Evolutionary conservation across 1,140 invertebrate species (phyloP), one percentile per base, ranked within the genome.

Genomic region (Drosophila varians): DNA sequence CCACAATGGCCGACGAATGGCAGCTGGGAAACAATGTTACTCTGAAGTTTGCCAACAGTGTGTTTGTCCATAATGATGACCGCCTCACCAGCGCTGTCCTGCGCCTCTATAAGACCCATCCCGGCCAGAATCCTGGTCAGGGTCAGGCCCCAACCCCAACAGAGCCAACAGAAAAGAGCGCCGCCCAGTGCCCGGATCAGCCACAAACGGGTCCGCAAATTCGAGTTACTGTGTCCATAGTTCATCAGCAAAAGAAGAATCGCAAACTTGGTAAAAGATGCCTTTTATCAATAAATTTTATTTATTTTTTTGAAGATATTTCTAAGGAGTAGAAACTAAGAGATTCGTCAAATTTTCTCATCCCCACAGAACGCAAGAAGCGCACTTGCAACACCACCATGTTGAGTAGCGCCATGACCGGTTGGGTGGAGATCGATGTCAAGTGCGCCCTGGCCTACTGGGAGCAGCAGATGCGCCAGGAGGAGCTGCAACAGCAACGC

Each of bases 341-440:
- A n/a, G n/a, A n/a, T n/a, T n/a, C n/a, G n/a, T n/a, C n/a, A n/a
- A n/a, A n/a, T n/a, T n/a, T n/a, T n/a, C n/a, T 21, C 7, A 3
- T 3, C 1, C 11, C 1, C 11, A n/a, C 43, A 90, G 90, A 90
- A 34, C 83, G 78, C 26, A 91, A 91, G 83, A 91, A 90, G 75
- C 78, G 83, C 36, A 90, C 89, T 23, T 91, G 90, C 69, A 90
- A 91, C 42, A 91, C 86, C 4, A 62, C 86, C 23, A 91, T 91
- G 82, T 55, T 91, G 64, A 90, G 80, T 56, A 73, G 55, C 47
- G 66, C 58, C 6, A 64, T 75, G 48, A 80, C 75, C 6, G 90
- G 90, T 34, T 91, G 90, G 90, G 82, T 91, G 43, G 90, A 89
- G 31, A 90, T 91, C 45, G 90, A 91, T 48, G 87, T 91, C 8